Base-by-base conservation (phyloP, 2,113 vertebrate genomes). In the Scomber colias region DNA sequence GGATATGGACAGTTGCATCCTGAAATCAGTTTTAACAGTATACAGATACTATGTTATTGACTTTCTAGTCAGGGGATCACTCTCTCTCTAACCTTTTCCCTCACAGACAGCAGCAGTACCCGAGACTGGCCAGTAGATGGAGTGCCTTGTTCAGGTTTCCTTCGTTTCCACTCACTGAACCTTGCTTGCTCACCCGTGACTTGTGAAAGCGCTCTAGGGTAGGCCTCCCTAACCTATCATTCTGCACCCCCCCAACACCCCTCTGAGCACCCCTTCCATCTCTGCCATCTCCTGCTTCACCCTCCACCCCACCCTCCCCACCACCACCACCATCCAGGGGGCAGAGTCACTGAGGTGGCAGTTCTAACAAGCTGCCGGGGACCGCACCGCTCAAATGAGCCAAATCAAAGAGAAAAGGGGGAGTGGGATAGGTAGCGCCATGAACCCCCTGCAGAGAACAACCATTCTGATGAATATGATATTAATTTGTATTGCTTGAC, bases 281-380 rank as follows among this genome's bases (percentile, higher is more conserved):
- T 84, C 82, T 85, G 79, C 86, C 87, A 73, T 31, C 50, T 40
- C 35, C 35, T 9, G 7, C 35, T 9, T 84, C 81, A 63, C 89
- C 89, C 88, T 83, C 72, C 55, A 21, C 55, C 51, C 9, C 67
- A 63, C 55, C 71, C 81, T 46, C 21, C 49, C 50, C 31, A 3
- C 55, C 74, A 11, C 46, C 55, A 60, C 77, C 79, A 86, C 92
- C 87, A 91, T 90, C 94, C 94, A 94, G 92, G 92, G 94, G 94
- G 93, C 92, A 95, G 88, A 93, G 92, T 94, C 94, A 94, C 90
- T 62, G 92, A 93, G 94, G 94, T 95, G 94, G 94, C 94, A 94
- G 94, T 93, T 94, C 94, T 95, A 95, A 96, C 94, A 95, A 95
- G 95, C 93, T 95, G 89, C 91, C 71, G 84, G 93, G 93, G 95